These are phyloP conservation scores for Autographa gamma DNA, from an alignment of 2,888 invertebrate species.

Conservation along the genomic window DNA sequence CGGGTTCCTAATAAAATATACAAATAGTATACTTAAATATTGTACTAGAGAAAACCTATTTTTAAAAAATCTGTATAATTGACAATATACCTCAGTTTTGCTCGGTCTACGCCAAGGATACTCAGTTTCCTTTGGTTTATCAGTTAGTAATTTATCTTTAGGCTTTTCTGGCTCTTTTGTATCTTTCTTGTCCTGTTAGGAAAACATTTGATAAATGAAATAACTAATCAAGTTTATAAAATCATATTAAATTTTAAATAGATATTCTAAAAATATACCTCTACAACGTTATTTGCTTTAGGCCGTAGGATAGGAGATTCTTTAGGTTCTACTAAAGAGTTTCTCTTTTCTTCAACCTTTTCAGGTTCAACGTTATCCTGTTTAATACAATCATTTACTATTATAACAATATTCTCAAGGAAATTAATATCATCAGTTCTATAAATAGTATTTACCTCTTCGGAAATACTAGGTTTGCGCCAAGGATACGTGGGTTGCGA, in stretches of 20 bases:
- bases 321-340: conserved; percentile 37
- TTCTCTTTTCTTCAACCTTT: conserved; percentile 27
- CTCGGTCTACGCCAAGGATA: conserved; percentile 60
- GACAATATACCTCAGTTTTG: conserved; percentile 64
- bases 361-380: conserved; percentile 31
- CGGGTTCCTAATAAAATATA: conserved; percentile 40
- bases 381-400: conserved; percentile 26
- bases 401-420: neutral
- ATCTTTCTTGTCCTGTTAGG: conserved; percentile 50
- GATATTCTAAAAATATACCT: conserved; percentile 45
- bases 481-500: conserved; percentile 53
- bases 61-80: neutral
- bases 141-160: conserved; percentile 38
- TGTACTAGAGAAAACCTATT: neutral
- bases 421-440: neutral
- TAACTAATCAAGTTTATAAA: too few species aligned
- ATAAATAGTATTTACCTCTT: conserved; percentile 42
- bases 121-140: conserved; percentile 44
- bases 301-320: conserved; percentile 46
- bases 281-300: conserved; percentile 45
- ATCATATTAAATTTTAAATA: neutral
- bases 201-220: conserved; percentile 8
- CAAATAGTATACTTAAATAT: neutral
- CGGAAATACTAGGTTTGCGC: conserved; percentile 47
- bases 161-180: conserved; percentile 38